These are phyloP conservation scores for Cranoglanis bouderius DNA, from an alignment of 2,113 vertebrate genomes.

Conservation along the genomic window DNA sequence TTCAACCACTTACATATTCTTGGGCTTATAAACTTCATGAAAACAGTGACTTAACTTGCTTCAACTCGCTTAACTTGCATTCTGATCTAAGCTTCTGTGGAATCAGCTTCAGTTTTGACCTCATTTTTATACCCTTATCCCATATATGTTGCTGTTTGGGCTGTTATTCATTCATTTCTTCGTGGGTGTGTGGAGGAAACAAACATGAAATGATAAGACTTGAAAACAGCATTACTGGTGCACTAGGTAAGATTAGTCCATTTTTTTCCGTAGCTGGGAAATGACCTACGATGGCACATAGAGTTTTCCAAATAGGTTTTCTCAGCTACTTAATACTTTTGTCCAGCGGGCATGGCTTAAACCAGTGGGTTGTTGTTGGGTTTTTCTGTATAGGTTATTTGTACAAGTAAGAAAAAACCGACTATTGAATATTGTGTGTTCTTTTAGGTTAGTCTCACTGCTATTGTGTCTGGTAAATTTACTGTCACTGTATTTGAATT, in stretches of 20 bases:
- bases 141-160: background rate
- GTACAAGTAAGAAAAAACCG: background rate
- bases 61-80: too few species aligned
- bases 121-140: background rate
- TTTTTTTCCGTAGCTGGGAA: background rate
- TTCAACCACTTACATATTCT: background rate
- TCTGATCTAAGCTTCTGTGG: background rate
- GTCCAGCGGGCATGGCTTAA: background rate
- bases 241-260: background rate
- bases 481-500: background rate
- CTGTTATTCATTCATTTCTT: background rate
- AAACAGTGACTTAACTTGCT: background rate
- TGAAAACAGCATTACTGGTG: background rate
- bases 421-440: background rate
- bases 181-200: background rate
- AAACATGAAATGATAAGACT: background rate
- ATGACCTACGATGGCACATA: background rate
- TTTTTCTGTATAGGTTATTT: too few species aligned
- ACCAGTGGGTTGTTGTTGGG: background rate
- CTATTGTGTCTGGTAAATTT: background rate
- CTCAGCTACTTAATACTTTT: background rate
- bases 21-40: background rate
- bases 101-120: background rate
- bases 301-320: background rate
- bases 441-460: background rate